Evolutionary conservation across 2,888 invertebrate genomes (phyloP).

Genomic region (Eumacrocentrus americanus): DNA sequence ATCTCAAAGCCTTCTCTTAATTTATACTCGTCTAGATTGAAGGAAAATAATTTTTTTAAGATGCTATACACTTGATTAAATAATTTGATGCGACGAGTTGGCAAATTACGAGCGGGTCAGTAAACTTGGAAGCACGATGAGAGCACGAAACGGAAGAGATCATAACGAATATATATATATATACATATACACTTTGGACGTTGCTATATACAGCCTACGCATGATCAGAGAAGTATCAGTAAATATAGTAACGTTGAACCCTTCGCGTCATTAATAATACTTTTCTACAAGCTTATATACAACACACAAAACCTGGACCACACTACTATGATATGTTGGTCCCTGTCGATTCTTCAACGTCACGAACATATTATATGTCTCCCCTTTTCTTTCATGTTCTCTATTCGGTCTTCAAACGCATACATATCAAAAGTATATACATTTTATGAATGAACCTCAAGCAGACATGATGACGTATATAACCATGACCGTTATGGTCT

Average conservation of each 20-base stretch:
- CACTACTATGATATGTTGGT: neutral
- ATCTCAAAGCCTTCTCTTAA: no score
- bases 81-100: conserved; percentile 6
- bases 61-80: conserved; percentile 13
- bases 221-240: conserved; percentile 19
- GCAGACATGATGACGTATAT: neutral
- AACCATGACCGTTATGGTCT: no score
- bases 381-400: neutral
- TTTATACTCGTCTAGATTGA: neutral
- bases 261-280: neutral
- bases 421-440: neutral
- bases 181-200: conserved; percentile 7
- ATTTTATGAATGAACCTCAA: neutral
- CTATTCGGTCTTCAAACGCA: neutral
- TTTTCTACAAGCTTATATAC: no score
- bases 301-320: neutral
- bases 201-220: conserved; percentile 14
- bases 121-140: conserved; percentile 23
- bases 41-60: neutral
- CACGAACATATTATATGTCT: neutral
- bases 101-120: conserved; percentile 21
- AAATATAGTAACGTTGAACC: conserved; percentile 4
- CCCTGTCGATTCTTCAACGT: neutral
- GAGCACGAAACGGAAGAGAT: conserved; percentile 16
- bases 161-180: conserved; percentile 20